phyloP scores from a whole-genome alignment of 1,140 invertebrate species.

The Zaprionus inermis region DNA sequence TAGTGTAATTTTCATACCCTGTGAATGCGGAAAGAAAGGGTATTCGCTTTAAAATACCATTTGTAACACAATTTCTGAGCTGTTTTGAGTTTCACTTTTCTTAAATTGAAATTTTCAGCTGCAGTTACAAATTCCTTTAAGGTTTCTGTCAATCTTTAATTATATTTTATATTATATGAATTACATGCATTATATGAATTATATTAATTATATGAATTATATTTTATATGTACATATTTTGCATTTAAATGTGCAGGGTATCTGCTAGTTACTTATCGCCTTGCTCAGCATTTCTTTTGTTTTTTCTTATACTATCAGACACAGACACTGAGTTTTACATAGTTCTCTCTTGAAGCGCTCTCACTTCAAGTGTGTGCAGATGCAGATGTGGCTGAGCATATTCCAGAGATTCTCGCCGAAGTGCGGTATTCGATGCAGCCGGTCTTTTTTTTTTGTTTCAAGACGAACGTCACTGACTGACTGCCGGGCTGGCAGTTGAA shows the following conservation, averaged over 20 bases:
- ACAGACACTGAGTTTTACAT: slow-evolving; percentile 31
- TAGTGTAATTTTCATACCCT: slow-evolving; percentile 15
- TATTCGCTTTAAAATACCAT: not conserved
- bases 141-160: no score
- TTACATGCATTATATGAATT: no score
- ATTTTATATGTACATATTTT: no score
- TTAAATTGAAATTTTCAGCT: no score
- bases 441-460: slow-evolving; percentile 28
- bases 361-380: slow-evolving; percentile 40
- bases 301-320: slow-evolving; percentile 15
- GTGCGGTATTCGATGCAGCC: slow-evolving; percentile 27
- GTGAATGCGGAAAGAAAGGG: not conserved
- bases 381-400: slow-evolving; percentile 35
- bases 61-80: no score
- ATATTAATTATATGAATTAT: no score
- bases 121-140: no score
- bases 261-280: not conserved
- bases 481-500: slow-evolving; percentile 62
- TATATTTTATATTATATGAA: no score
- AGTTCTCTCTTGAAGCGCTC: slow-evolving; percentile 24
- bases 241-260: not conserved
- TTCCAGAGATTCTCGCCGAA: slow-evolving; percentile 27
- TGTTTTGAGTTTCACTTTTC: no score
- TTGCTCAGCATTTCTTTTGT: not conserved
- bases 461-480: slow-evolving; percentile 11